Percentiles rank a stretch among this genome's conserved stretches.
These are phyloP conservation scores for Ephestia elutella DNA, from an alignment of 1,140 invertebrate genomes.

Conservation along the genomic window DNA sequence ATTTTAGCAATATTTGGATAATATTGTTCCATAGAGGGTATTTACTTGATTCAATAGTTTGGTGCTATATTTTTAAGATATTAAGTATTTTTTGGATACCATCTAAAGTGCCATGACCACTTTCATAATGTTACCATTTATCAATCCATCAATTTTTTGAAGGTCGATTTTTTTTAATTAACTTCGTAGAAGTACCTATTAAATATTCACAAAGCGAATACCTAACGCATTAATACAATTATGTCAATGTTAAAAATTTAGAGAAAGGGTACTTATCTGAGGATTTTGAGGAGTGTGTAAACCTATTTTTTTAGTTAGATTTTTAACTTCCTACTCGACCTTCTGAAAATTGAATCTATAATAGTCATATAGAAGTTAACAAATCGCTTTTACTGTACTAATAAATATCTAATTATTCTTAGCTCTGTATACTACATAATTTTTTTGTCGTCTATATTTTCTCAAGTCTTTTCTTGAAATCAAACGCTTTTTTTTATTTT, in stretches of 20 bases:
- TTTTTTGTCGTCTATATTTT: too few species aligned
- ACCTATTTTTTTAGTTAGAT: too few species aligned
- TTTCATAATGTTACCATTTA: conserved; percentile 26
- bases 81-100: conserved; percentile 15
- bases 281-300: too few species aligned
- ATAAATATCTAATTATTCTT: background rate
- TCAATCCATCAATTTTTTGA: conserved; percentile 11
- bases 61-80: conserved; percentile 8
- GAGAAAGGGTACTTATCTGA: too few species aligned
- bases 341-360: background rate
- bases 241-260: too few species aligned
- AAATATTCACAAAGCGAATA: too few species aligned
- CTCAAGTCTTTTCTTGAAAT: too few species aligned
- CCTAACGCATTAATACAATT: too few species aligned
- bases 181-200: too few species aligned
- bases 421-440: background rate
- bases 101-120: conserved; percentile 23
- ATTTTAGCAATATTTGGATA: conserved; percentile 3
- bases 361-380: conserved; percentile 5
- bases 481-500: background rate
- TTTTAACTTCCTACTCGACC: too few species aligned
- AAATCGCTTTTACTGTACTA: conserved; percentile 10
- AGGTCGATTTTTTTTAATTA: conserved; percentile 5
- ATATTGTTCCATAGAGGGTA: conserved; percentile 1
- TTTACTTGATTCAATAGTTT: background rate